A percentile compares a stretch with the other conserved stretches of the same genome.
These are phyloP conservation scores for Strix uralensis DNA, from an alignment of 2,113 vertebrate genomes.

Conservation along the genomic window DNA sequence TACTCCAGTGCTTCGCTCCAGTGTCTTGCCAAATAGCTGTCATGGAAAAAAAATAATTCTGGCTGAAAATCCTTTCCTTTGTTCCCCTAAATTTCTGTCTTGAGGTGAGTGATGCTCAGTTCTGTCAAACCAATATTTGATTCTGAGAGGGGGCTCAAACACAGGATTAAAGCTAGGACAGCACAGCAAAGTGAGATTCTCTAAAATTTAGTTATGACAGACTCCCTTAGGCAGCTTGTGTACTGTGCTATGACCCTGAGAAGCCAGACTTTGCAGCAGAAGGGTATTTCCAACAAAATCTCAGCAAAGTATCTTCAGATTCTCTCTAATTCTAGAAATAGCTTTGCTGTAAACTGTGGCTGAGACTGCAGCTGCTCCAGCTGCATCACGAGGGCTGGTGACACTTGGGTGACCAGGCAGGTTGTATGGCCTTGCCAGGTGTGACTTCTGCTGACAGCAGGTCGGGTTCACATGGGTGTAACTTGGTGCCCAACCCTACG, in stretches of 20 bases:
- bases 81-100: not conserved
- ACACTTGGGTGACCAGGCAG: not conserved
- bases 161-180: not conserved
- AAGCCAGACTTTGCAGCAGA: not conserved
- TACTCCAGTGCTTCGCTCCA: not conserved
- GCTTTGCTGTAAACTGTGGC: not conserved
- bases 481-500: not conserved
- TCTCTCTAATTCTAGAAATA: not conserved
- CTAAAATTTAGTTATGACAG: not conserved
- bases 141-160: not conserved
- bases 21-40: not conserved
- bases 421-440: not conserved
- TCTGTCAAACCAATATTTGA: not conserved
- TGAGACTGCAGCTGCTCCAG: not conserved
- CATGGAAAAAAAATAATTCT: not conserved
- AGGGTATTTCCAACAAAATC: not conserved
- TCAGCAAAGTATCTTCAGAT: not conserved
- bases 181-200: not conserved
- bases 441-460: not conserved
- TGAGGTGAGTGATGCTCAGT: not conserved
- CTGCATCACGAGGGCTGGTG: accelerated
- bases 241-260: too few species aligned
- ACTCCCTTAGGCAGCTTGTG: accelerated
- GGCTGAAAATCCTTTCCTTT: not conserved
- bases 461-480: accelerated